Evolutionary conservation across 2,113 vertebrate species (phyloP), one percentile per base, ranked within the genome.

Genomic region (Cavia porcellus): DNA sequence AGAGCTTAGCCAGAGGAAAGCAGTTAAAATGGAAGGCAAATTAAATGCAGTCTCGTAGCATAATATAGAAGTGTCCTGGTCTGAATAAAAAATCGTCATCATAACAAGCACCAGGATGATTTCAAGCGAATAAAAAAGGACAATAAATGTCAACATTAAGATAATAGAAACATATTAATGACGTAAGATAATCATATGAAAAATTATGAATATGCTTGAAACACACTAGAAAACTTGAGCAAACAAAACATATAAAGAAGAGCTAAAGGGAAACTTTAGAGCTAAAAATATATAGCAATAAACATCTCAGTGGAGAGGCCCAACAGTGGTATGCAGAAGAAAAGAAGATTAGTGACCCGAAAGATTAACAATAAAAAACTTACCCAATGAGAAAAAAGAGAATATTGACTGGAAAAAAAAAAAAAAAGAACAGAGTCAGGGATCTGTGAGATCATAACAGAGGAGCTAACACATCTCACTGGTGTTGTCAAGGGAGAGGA

Each of bases 41-140:
- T 28, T 50, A 79, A 79, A 28, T 30, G 13, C 75, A 77, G 25
- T 47, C 25, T 47, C 12, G 47, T 52, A 52, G 11, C 50, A 52
- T 52, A 52, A 52, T 52, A 32, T 50, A 50, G 32, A 50, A 79
- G 15, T 47, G 24, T 47, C 25, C 45, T 17, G 75, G 45, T 30
- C 12, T 77, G 25, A 77, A 32, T 66, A 6, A 66, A 74, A 92
- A 52, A 38, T 75, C 20, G 59, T 24, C 24, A 59, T 88, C 8
- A 59, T 32, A 80, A 59, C 77, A 92, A 77, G 85, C 83, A 45
- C 66, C 77, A 95, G 75, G 7, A 45, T 87, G 28, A 82, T 87
- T 35, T 74, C 50, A 52, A 62, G 2, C 13, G 25, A 90, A 83
- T 8, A 14, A 52, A 87, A 35, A 81, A 80, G 24, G 70, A 38